Evolutionary conservation across 2,113 vertebrate genomes (phyloP), one percentile per base, ranked within the genome.

Genomic region (Mustela nigripes): DNA sequence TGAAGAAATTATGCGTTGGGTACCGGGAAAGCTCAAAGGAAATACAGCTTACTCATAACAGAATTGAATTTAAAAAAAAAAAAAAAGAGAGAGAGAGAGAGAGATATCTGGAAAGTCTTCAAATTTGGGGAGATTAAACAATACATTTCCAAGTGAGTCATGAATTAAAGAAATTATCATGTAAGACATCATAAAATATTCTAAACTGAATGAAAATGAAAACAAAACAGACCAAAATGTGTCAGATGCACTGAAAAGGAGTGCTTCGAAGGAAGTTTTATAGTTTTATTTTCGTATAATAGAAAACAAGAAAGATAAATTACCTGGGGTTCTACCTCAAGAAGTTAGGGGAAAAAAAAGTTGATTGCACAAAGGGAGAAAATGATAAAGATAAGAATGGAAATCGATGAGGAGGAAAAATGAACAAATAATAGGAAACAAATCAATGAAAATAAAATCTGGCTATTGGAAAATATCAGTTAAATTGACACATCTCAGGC

Each of bases 341-440:
- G 12, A 88, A 94, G 9, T n/a, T 74, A 74, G 58, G 31, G 31
- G 31, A 15, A 53, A 50, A 50, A 42, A 53, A 53, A 53, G 9
- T 12, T 31, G 10, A 53, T 56, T 62, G 15, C 11, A 69, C 16
- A 69, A 94, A 71, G 7, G 39, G 33, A 48, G 65, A 86, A 86
- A 65, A 78, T 53, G 22, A 56, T 15, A 65, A 63, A n/a, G 65
- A 89, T 74, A 42, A 76, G 81, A 95, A 80, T 33, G 39, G 50
- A 86, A 91, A 95, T 84, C 26, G 78, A 24, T 69, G 63, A 69
- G 45, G 11, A 91, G 82, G 80, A n/a, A 79, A 69, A 67, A 69
- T 69, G 22, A 33, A 58, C 31, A 91, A 50, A 67, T 11, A 33
- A 24, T 42, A 93, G 53, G 33, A 89, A 95, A 89, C 2, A 31